phyloP scores from a whole-genome alignment of 2,113 vertebrate species.

The Picathartes gymnocephalus region DNA sequence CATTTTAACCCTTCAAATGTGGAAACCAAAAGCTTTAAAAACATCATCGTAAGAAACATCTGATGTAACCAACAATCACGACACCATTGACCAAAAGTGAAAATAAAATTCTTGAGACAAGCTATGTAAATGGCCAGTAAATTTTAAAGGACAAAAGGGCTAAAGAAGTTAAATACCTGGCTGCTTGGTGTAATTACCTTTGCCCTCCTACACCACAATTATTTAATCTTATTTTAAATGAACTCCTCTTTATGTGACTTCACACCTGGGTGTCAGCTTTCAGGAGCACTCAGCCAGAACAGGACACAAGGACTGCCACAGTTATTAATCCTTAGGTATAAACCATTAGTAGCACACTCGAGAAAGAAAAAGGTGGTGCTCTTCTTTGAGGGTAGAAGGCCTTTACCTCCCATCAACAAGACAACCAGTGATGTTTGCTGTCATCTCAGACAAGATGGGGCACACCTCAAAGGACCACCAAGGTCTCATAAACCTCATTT shows the following conservation, averaged over 20 bases:
- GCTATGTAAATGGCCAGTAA: not conserved
- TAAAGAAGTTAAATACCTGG: not conserved
- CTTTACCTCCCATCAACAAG: not conserved
- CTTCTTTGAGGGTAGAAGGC: rapidly evolving
- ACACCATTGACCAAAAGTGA: not conserved
- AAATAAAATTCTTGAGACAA: not conserved
- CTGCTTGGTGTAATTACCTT: not conserved
- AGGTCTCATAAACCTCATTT: not conserved
- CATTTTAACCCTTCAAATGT: not conserved
- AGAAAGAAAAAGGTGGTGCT: not conserved
- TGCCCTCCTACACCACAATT: not conserved
- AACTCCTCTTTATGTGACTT: rapidly evolving
- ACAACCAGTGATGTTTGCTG: not conserved
- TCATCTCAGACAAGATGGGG: not conserved
- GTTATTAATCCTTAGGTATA: not conserved
- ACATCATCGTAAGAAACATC: not conserved
- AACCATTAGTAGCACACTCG: not conserved
- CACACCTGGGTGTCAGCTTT: not conserved
- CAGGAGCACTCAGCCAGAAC: not conserved
- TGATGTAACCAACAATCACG: not conserved
- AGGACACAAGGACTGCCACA: not conserved
- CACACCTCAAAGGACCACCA: not conserved
- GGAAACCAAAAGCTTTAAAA: not conserved
- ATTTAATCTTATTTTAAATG: not conserved
- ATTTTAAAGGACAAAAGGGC: not conserved